Percentiles rank a stretch among this genome's conserved stretches.
These are phyloP conservation scores for Dicyrtoma fusca DNA, from an alignment of 2,888 invertebrate genomes.

Conservation along the genomic window DNA sequence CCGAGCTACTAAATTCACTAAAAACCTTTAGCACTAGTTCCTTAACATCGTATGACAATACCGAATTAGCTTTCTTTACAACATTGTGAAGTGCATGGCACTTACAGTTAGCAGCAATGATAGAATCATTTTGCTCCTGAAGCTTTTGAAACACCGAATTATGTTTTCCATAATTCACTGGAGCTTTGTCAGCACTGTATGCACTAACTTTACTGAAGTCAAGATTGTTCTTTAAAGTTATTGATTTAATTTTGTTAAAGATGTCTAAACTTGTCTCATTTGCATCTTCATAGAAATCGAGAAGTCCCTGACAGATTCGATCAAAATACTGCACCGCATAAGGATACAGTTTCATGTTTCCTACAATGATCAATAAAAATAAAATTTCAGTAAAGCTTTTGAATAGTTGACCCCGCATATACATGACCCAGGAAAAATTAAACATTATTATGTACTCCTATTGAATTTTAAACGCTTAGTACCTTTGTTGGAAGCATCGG, in stretches of 20 bases:
- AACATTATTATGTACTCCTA: no score
- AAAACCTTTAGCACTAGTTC: background rate
- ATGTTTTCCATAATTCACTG: background rate
- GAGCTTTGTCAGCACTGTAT: slow-evolving; percentile 4
- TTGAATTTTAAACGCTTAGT: no score
- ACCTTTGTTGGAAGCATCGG: no score
- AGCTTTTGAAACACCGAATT: background rate
- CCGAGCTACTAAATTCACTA: slow-evolving; percentile 1
- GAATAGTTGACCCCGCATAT: no score
- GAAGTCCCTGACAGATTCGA: background rate
- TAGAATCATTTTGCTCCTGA: background rate
- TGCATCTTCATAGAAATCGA: background rate
- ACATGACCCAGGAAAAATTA: no score
- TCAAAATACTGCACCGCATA: background rate
- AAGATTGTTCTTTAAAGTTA: background rate
- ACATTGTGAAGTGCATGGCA: background rate
- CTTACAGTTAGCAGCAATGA: background rate
- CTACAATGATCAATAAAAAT: no score
- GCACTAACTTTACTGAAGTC: background rate
- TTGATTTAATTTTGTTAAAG: background rate
- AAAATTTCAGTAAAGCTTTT: no score
- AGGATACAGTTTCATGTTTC: background rate
- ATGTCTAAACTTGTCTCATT: background rate
- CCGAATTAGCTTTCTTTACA: background rate
- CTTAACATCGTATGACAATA: background rate